Percentiles rank a stretch among this genome's conserved stretches.
Conservation (phyloP, 2,113 vertebrate species). For the Corythoichthys intestinalis region DNA sequence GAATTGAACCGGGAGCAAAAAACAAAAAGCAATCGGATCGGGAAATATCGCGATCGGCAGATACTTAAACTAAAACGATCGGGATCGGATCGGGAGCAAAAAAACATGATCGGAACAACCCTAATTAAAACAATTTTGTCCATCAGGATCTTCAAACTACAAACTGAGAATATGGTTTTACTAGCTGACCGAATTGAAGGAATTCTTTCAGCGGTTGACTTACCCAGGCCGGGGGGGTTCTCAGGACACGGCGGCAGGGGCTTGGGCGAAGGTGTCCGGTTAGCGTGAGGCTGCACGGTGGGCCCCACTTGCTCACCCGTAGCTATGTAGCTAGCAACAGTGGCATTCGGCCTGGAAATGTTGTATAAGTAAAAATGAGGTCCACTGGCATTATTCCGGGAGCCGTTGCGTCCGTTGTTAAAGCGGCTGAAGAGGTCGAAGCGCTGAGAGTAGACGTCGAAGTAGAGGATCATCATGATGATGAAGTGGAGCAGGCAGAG, state of each 20-base stretch:
- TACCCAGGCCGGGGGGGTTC: constrained; percentile 86
- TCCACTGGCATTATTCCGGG: constrained; percentile 72
- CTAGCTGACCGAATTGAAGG: too few species aligned
- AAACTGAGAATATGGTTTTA: too few species aligned
- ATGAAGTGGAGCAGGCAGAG: constrained; percentile 96
- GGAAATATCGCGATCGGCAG: too few species aligned
- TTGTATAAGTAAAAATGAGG: constrained; percentile 79
- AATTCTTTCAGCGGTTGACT: constrained; percentile 37
- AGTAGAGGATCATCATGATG: constrained; percentile 98
- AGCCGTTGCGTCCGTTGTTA: constrained; percentile 83
- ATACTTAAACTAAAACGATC: too few species aligned
- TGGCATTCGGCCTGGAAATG: constrained; percentile 81
- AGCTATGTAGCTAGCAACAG: constrained; percentile 72
- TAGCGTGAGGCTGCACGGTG: constrained; percentile 74
- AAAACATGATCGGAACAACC: too few species aligned
- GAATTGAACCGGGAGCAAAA: too few species aligned
- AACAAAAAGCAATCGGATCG: too few species aligned
- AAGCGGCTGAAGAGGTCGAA: constrained; percentile 98
- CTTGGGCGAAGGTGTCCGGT: constrained; percentile 78
- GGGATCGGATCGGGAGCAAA: too few species aligned
- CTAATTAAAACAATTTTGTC: too few species aligned
- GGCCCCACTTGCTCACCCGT: constrained; percentile 71
- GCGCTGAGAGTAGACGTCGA: constrained; percentile 93
- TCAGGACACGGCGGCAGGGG: constrained; percentile 89
- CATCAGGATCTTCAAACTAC: too few species aligned